Evolutionary conservation across 2,113 vertebrate genomes (phyloP), one percentile per base, ranked within the genome.

Genomic region (Syrmaticus mikado): DNA sequence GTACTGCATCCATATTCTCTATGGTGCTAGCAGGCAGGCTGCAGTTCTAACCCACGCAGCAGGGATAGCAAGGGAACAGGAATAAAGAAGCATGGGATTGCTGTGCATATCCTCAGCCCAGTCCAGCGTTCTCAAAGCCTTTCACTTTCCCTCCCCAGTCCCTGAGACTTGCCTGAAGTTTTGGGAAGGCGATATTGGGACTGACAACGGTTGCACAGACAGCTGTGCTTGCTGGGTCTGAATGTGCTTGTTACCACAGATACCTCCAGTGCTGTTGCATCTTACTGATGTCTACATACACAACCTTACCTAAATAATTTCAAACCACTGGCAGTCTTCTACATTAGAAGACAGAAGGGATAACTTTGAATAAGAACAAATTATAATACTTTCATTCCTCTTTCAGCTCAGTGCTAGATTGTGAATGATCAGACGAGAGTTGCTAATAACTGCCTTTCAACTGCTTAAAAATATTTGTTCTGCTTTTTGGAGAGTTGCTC

Each of bases 111-210:
- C 67, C 83, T 83, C 60, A 53, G 53, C 27, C 48, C 32, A 7
- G 20, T 21, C 8, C 6, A 3, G 38, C 0, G 0, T 30, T 65
- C 52, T 72, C 38, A 21, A 27, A 1, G 2, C 19, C 52, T 80
- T 83, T 12, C 4, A 3, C 78, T 7, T 32, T 82, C 17, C 57
- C 27, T 61, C n/a, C 13, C 32, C 18, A 17, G 41, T 25, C 36
- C 30, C 36, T 81, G 58, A 45, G 11, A 52, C 3, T 10, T 67
- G 13, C 72, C 55, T 34, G 30, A 90, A 75, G 25, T 65, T 94
- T 93, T 92, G 48, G 77, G 62, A 73, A 11, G 21, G 58, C 46
- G n/a, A 11, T n/a, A 10, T 32, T 43, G 24, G 43, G 27, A 72
- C 11, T 60, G 52, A 20, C 75, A 55, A 55, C 0, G 3, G 30